These are phyloP conservation scores for Elaphurus davidianus DNA, from an alignment of 2,113 vertebrate species.

Conservation along the genomic window DNA sequence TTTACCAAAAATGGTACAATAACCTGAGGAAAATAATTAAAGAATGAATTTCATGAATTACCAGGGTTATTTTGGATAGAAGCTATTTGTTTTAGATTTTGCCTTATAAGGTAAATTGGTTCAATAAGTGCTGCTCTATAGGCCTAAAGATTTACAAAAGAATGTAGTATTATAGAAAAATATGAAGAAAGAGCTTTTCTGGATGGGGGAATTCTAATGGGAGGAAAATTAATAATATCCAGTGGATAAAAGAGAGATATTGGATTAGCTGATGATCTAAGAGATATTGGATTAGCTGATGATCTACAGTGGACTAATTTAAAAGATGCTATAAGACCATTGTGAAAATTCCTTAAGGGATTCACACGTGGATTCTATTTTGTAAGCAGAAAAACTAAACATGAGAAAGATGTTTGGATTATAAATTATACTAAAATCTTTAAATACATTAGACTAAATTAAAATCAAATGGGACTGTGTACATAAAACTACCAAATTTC, in stretches of 20 bases:
- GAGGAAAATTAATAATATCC: background rate
- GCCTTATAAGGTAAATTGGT: background rate
- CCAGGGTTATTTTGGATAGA: background rate
- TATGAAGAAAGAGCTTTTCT: background rate
- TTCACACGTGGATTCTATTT: background rate
- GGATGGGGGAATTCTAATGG: background rate
- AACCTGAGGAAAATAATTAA: background rate
- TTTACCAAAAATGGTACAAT: background rate
- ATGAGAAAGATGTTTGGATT: background rate
- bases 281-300: background rate
- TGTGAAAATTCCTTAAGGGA: background rate
- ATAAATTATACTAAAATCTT: background rate
- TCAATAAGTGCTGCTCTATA: background rate
- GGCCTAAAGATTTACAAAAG: background rate
- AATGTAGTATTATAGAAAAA: background rate
- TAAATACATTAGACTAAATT: slow-evolving; percentile 15
- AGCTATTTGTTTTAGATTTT: background rate
- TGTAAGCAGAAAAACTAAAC: background rate
- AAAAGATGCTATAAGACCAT: background rate
- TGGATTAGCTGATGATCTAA: background rate
- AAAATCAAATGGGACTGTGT: background rate
- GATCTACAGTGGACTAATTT: background rate
- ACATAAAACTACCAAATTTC: background rate
- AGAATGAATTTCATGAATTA: background rate
- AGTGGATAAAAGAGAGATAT: background rate